phyloP scores from a whole-genome alignment of 2,888 invertebrate species.

The Agelastica alni region DNA sequence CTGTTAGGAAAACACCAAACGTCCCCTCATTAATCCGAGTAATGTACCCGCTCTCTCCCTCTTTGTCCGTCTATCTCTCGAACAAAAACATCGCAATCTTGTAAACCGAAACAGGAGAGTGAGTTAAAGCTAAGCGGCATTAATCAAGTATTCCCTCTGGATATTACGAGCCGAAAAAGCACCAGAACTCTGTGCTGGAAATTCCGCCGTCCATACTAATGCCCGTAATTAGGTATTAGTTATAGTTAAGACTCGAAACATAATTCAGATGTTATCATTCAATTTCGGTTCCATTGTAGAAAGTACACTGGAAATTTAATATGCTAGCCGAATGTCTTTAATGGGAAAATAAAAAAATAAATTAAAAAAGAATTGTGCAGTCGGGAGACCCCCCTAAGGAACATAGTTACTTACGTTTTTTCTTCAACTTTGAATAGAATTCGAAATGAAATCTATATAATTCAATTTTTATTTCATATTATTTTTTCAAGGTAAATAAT shows the following conservation, averaged over 20 bases:
- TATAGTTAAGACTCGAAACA: conserved; percentile 35
- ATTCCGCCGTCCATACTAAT: conserved; percentile 38
- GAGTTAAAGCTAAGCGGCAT: conserved; percentile 48
- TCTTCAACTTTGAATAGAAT: too few relatives aligned
- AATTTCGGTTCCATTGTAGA: too few relatives aligned
- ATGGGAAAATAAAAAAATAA: too few relatives aligned
- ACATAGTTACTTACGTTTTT: too few relatives aligned
- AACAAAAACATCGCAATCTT: conserved; percentile 50
- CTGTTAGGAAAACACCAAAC: background rate
- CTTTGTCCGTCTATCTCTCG: conserved; percentile 30
- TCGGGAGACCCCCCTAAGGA: too few relatives aligned
- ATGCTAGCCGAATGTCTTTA: too few relatives aligned
- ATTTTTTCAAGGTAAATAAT: too few relatives aligned
- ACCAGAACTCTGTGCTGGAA: conserved; percentile 26
- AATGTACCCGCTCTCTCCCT: too few relatives aligned
- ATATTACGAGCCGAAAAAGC: conserved; percentile 30
- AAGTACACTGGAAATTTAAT: too few relatives aligned
- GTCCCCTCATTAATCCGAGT: conserved; percentile 1
- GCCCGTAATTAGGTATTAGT: conserved; percentile 40
- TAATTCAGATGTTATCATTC: conserved; percentile 34
- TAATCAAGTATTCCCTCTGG: conserved; percentile 49
- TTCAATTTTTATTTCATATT: too few relatives aligned
- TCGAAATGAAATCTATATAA: too few relatives aligned
- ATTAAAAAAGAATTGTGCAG: too few relatives aligned
- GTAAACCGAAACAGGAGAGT: conserved; percentile 45